These are phyloP conservation scores for Ibycter americanus DNA, from an alignment of 2,797 vertebrate genomes.

Conservation along the genomic window DNA sequence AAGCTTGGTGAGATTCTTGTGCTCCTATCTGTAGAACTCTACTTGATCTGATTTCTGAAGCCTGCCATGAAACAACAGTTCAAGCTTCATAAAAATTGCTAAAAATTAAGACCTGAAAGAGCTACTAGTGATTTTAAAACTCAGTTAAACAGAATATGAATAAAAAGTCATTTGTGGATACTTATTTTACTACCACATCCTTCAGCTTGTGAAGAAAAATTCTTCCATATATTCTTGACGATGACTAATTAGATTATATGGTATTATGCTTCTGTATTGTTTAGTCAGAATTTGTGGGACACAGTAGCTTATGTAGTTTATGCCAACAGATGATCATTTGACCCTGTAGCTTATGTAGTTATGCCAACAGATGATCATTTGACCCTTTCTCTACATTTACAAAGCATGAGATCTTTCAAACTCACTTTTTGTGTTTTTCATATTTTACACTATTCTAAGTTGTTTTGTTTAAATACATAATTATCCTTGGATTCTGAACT, in stretches of 20 bases:
- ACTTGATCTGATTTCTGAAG: neutral
- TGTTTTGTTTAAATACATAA: neutral
- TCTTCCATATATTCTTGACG: neutral
- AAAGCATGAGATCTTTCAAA: neutral
- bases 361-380: neutral
- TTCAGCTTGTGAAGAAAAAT: neutral
- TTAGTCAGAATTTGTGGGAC: conserved; percentile 6
- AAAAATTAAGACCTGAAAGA: neutral
- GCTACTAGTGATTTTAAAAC: neutral
- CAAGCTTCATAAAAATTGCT: neutral
- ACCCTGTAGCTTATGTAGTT: neutral
- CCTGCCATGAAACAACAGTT: neutral
- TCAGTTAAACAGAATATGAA: neutral
- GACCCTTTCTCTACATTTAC: neutral
- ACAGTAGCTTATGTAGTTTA: neutral
- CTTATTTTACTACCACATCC: neutral
- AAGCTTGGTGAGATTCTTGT: neutral
- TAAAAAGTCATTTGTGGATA: fast-evolving
- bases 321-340: neutral
- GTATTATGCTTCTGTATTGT: neutral
- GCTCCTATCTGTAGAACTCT: neutral
- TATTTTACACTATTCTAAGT: conserved; percentile 15
- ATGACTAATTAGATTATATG: neutral
- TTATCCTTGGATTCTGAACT: neutral
- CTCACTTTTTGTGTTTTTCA: neutral